A percentile compares a stretch with the other conserved stretches of the same genome.
Evolutionary conservation across 1,140 invertebrate genomes (phyloP).

Genomic region (Brachionus rubens): DNA sequence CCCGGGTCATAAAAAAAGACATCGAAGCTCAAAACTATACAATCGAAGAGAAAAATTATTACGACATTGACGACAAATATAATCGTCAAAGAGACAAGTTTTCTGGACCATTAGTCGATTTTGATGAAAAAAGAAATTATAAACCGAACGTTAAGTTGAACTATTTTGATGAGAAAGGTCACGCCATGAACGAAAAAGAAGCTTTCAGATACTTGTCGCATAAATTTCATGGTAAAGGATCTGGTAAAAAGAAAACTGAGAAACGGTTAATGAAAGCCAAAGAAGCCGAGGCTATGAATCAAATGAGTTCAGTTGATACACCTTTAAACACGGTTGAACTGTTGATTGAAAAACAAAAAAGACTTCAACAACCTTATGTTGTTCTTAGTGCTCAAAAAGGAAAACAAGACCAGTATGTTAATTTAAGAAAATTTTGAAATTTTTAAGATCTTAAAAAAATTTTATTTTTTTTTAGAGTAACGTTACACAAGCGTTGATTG

Average conservation of each 20-base stretch:
- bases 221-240: constrained; percentile 98
- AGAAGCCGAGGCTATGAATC: constrained; percentile 78
- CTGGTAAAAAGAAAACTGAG: constrained; percentile 96
- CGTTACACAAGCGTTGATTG: not conserved
- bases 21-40: constrained; percentile 75
- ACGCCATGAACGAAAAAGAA: constrained; percentile 85
- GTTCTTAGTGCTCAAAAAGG: constrained; percentile 67
- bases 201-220: constrained; percentile 85
- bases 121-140: constrained; percentile 87
- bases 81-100: constrained; percentile 71
- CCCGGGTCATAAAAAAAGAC: not conserved
- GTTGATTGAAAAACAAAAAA: constrained; percentile 90
- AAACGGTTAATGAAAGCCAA: constrained; percentile 88
- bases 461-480: constrained; percentile 12
- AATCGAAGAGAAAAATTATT: constrained; percentile 87
- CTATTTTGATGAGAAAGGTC: constrained; percentile 93
- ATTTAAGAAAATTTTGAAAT: not conserved
- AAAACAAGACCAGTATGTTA: constrained; percentile 34
- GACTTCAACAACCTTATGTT: constrained; percentile 89
- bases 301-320: constrained; percentile 97
- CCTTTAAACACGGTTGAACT: constrained; percentile 88
- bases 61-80: constrained; percentile 76
- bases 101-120: constrained; percentile 75
- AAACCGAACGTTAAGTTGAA: constrained; percentile 93
- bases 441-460: not conserved